A percentile compares a stretch with the other conserved stretches of the same genome.
Evolutionary conservation across 2,113 vertebrate genomes (phyloP).

Genomic region (Sisor rabdophorus): DNA sequence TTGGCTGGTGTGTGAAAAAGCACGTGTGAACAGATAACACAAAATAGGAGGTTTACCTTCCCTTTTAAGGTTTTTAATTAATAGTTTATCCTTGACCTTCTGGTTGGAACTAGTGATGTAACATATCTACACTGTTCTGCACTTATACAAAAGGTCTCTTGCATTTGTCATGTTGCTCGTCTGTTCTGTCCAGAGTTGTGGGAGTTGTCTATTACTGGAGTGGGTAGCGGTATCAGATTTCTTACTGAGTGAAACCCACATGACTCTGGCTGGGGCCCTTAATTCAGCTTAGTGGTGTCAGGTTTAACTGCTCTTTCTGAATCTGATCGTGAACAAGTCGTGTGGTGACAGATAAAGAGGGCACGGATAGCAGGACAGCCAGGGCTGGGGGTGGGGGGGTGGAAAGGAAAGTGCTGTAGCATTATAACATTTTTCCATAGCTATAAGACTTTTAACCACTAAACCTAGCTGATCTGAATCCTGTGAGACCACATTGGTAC

Average conservation of each 20-base stretch:
- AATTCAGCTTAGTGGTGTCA: conserved; percentile 56
- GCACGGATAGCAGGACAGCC: conserved; percentile 24
- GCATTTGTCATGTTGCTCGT: background rate
- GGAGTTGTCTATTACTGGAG: background rate
- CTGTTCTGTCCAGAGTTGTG: background rate
- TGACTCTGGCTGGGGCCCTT: conserved; percentile 54
- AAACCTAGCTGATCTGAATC: conserved; percentile 14
- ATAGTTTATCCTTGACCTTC: conserved; percentile 2
- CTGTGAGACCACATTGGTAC: conserved; percentile 48
- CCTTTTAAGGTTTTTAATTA: background rate
- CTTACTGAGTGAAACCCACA: conserved; percentile 59
- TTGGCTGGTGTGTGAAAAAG: conserved; percentile 33
- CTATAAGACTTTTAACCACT: background rate
- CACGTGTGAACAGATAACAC: background rate
- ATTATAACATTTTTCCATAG: conserved; percentile 46
- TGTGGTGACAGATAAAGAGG: conserved; percentile 23
- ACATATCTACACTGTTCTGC: background rate
- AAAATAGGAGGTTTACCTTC: background rate
- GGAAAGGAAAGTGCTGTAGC: conserved; percentile 35
- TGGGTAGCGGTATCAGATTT: conserved; percentile 57
- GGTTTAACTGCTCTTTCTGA: conserved; percentile 51
- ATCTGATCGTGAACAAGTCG: conserved; percentile 23
- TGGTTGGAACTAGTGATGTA: background rate
- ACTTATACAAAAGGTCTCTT: background rate
- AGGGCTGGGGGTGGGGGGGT: background rate